Evolutionary conservation across 2,113 vertebrate species (phyloP).

Genomic region (Crocuta crocuta): DNA sequence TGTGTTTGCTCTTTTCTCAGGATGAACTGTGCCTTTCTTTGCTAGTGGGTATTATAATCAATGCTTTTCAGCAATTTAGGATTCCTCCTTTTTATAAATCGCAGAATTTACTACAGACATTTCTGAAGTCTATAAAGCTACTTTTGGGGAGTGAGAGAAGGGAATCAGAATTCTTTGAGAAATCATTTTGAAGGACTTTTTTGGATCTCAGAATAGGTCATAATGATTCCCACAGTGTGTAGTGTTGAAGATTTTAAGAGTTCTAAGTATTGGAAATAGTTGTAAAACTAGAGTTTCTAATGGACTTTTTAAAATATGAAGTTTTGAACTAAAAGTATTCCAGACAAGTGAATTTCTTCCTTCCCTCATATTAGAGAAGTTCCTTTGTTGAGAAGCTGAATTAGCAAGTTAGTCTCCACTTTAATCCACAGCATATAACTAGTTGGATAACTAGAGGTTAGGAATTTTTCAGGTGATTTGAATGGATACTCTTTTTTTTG

Average conservation of each 20-base stretch:
- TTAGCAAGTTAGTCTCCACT: not conserved
- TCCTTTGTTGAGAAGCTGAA: not conserved
- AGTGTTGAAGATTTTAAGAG: not conserved
- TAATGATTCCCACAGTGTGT: not conserved
- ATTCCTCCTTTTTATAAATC: conserved; percentile 12
- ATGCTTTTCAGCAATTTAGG: not conserved
- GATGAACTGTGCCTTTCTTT: conserved; percentile 49
- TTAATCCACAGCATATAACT: not conserved
- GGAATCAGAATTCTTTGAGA: not conserved
- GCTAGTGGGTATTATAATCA: not conserved
- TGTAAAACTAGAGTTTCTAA: not conserved
- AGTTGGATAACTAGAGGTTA: not conserved
- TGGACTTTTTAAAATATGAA: not conserved
- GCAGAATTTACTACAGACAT: not conserved
- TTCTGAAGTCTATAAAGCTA: not conserved
- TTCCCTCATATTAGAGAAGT: not conserved
- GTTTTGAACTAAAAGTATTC: not conserved
- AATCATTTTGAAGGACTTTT: conserved; percentile 3
- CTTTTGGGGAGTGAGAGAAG: not conserved
- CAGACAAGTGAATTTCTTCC: not conserved
- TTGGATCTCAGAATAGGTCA: not conserved
- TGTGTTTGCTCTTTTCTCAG: conserved; percentile 48
- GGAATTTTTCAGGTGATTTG: not conserved
- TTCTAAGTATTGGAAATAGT: not conserved
- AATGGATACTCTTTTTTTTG: not conserved